phyloP scores from a whole-genome alignment of 2,113 vertebrate species.

The Eclectus roratus region DNA sequence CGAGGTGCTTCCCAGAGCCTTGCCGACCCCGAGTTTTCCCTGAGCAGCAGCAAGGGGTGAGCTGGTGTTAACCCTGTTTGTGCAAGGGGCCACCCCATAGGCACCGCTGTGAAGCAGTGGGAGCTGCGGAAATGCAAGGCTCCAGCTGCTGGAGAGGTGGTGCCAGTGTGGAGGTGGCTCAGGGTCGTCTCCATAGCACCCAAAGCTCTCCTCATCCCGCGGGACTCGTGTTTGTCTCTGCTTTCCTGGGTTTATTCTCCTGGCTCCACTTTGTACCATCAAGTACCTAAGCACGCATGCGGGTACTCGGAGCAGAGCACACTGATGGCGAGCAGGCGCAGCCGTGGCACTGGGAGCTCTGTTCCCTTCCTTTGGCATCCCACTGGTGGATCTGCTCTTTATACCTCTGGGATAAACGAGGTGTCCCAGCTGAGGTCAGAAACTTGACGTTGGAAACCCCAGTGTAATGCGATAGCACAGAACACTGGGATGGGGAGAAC shows the following conservation, averaged over 20 bases:
- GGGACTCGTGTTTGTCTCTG: accelerated
- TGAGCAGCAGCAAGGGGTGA: not conserved
- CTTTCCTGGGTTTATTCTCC: not conserved
- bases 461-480: accelerated
- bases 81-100: accelerated
- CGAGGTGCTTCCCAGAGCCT: not conserved
- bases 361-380: not conserved
- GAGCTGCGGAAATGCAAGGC: not conserved
- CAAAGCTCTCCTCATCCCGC: accelerated
- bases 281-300: not conserved
- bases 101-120: not conserved
- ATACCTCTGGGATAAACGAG: not conserved
- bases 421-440: not conserved
- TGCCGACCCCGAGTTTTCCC: not conserved
- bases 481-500: not conserved
- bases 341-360: not conserved
- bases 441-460: accelerated
- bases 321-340: accelerated
- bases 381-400: not conserved
- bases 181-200: not conserved
- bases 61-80: not conserved
- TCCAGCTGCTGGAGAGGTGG: too few relatives aligned
- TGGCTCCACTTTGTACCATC: not conserved
- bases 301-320: not conserved
- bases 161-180: not conserved